These are phyloP conservation scores for Hylomyscus alleni DNA, from an alignment of 2,797 vertebrate species.

Conservation along the genomic window DNA sequence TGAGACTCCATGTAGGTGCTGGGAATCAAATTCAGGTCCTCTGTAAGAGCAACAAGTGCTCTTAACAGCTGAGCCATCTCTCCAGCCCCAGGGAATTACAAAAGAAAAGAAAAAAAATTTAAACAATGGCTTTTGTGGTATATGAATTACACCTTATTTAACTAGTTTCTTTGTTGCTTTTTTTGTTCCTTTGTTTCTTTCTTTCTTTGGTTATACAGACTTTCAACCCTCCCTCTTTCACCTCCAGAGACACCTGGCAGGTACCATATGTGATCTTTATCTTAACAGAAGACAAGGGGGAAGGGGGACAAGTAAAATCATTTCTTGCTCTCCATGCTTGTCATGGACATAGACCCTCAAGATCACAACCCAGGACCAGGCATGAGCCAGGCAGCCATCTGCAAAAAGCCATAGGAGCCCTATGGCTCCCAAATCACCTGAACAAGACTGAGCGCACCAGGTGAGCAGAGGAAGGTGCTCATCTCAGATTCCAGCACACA, in stretches of 20 bases:
- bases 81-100: not conserved
- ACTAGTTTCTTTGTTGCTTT: not conserved
- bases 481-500: fast-evolving
- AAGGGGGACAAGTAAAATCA: not conserved
- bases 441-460: fast-evolving
- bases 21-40: not conserved
- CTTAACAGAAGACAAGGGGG: not conserved
- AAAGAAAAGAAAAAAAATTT: not conserved
- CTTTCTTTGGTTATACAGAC: not conserved
- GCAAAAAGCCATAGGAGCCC: fast-evolving
- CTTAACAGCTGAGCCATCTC: not conserved
- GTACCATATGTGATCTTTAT: not conserved
- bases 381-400: fast-evolving
- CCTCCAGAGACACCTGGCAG: not conserved
- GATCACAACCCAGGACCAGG: not conserved
- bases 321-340: not conserved
- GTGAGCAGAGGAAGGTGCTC: not conserved
- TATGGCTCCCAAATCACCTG: not conserved
- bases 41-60: not conserved
- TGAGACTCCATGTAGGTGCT: not conserved
- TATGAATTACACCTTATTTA: not conserved
- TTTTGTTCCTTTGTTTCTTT: not conserved
- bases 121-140: not conserved
- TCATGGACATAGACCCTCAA: not conserved
- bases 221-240: too few species aligned